Percentiles rank a stretch among this genome's conserved stretches.
These are phyloP conservation scores for Theropithecus gelada DNA, from an alignment of 2,113 vertebrate genomes.

Conservation along the genomic window DNA sequence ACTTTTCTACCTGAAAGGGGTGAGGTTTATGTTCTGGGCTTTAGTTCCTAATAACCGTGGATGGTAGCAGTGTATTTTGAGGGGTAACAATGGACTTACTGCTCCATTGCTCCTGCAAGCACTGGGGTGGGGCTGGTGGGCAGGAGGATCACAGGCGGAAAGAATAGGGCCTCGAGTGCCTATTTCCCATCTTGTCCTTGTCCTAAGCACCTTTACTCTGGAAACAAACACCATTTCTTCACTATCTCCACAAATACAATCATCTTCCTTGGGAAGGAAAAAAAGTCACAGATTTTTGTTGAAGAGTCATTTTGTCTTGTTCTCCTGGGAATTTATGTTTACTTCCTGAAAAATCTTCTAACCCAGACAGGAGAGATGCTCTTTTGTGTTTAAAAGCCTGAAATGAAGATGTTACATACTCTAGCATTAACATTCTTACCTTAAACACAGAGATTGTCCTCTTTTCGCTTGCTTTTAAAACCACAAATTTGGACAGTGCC, in stretches of 20 bases:
- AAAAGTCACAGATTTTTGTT: neutral
- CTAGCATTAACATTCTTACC: neutral
- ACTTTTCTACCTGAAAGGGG: neutral
- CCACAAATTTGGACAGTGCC: neutral
- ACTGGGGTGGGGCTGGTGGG: neutral
- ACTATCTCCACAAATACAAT: neutral
- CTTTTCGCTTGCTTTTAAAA: slow-evolving; percentile 7
- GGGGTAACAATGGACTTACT: neutral
- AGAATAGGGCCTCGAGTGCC: neutral
- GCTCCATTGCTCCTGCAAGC: neutral
- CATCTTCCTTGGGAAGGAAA: neutral
- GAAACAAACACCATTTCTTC: neutral
- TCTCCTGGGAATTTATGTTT: neutral
- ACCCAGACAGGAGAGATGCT: neutral
- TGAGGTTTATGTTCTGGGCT: neutral
- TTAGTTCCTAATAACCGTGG: neutral
- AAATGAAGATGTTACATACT: neutral
- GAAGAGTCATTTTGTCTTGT: neutral
- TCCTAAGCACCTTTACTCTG: neutral
- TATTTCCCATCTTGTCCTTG: neutral
- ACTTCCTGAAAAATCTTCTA: slow-evolving; percentile 11
- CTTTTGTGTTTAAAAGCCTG: slow-evolving; percentile 13
- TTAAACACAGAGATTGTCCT: neutral
- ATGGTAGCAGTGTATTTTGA: neutral
- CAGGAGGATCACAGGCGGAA: neutral